Conservation (phyloP, 2,888 invertebrate species). For the Bembecia ichneumoniformis region DNA sequence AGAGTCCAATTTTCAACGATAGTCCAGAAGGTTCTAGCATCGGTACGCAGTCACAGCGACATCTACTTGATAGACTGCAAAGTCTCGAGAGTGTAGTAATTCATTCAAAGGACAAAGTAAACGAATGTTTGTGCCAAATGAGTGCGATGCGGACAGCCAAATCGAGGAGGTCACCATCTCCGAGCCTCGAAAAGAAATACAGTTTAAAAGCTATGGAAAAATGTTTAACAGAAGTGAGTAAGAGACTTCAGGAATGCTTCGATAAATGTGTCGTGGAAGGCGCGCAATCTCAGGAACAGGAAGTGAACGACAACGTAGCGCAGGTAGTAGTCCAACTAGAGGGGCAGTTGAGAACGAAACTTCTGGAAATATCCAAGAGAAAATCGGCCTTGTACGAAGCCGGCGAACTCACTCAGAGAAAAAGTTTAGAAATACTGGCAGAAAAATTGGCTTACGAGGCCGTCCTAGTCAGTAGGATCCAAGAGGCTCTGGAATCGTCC, state of each 20-base stretch:
- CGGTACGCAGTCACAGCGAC: slow-evolving; percentile 65
- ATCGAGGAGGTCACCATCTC: slow-evolving; percentile 76
- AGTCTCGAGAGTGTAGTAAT: slow-evolving; percentile 75
- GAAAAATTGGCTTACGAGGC: slow-evolving; percentile 87
- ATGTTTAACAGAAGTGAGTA: slow-evolving; percentile 74
- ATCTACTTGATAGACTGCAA: slow-evolving; percentile 72
- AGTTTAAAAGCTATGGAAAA: slow-evolving; percentile 76
- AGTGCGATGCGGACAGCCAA: slow-evolving; percentile 75
- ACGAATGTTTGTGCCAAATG: slow-evolving; percentile 77
- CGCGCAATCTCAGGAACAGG: slow-evolving; percentile 38
- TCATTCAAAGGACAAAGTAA: slow-evolving; percentile 77
- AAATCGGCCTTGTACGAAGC: slow-evolving; percentile 76
- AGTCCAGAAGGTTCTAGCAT: slow-evolving; percentile 41
- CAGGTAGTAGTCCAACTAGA: slow-evolving; percentile 77
- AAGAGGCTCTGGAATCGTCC: slow-evolving; percentile 75
- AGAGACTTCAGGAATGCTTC: slow-evolving; percentile 73
- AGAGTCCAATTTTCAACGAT: slow-evolving; percentile 41
- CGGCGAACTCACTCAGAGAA: slow-evolving; percentile 77
- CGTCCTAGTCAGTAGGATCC: slow-evolving; percentile 77
- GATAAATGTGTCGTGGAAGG: slow-evolving; percentile 72
- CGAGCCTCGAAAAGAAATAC: slow-evolving; percentile 76
- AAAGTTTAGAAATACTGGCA: slow-evolving; percentile 79
- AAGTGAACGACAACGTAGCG: slow-evolving; percentile 65
- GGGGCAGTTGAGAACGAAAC: slow-evolving; percentile 77
- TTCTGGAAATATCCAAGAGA: slow-evolving; percentile 78